Evolutionary conservation across 2,888 invertebrate genomes (phyloP).

Genomic region (Stenotaenia linearis): DNA sequence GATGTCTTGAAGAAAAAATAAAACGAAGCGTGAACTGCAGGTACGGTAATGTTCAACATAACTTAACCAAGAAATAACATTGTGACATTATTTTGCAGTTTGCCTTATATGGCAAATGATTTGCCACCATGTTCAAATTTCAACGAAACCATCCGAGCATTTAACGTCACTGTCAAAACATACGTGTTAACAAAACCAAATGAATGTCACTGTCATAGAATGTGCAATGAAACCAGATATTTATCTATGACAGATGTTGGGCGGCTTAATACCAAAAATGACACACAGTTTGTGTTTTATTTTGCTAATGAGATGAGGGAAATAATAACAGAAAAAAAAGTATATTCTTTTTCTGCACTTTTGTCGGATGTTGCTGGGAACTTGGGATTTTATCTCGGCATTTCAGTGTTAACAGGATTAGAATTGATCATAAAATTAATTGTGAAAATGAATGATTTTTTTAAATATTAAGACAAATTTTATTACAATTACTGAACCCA

Average conservation of each 20-base stretch:
- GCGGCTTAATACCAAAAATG: neutral
- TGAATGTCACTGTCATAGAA: neutral
- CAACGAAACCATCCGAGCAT: neutral
- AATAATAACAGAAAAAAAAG: neutral
- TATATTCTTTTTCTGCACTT: neutral
- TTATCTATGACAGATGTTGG: neutral
- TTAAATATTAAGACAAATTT: neutral
- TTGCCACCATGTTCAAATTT: neutral
- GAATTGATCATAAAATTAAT: neutral
- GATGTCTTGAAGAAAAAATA: slow-evolving; percentile 6
- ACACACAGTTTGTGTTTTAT: neutral
- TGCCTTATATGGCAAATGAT: neutral
- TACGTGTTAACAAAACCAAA: neutral
- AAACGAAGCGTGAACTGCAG: neutral
- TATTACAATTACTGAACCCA: neutral
- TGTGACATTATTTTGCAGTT: neutral
- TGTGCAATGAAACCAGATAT: neutral
- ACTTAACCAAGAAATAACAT: neutral
- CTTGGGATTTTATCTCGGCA: neutral
- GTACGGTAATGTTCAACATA: neutral
- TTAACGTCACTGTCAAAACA: neutral
- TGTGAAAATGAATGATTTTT: neutral
- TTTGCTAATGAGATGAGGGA: neutral
- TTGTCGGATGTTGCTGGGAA: neutral
- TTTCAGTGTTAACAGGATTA: neutral